These are phyloP conservation scores for Beroe ovata DNA, from an alignment of 37 sponge, comb jelly and placozoan species.

Conservation along the genomic window DNA sequence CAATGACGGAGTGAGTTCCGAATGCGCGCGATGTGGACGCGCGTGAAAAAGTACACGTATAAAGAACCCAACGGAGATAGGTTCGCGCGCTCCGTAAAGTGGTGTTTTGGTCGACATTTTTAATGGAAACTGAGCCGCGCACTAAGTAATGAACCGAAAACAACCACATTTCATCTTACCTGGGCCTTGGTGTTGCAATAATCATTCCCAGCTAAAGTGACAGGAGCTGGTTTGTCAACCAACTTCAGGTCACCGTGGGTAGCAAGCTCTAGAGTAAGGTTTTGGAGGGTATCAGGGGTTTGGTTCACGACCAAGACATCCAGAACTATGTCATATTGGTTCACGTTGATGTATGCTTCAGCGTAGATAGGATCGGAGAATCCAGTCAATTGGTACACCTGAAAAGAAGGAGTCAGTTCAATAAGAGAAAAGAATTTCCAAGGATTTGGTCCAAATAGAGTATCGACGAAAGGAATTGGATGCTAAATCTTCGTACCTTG, in stretches of 20 bases:
- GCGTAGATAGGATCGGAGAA: slow-evolving; percentile 99
- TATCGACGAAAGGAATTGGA: no score
- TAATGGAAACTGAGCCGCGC: background rate
- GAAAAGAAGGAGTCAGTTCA: no score
- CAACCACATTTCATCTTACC: no score
- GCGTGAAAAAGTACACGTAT: background rate
- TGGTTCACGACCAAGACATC: slow-evolving; percentile 98
- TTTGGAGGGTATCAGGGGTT: slow-evolving; percentile 94
- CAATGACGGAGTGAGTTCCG: no score
- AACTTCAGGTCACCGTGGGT: slow-evolving; percentile 94
- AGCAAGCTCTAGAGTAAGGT: slow-evolving; percentile 92
- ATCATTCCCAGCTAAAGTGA: slow-evolving; percentile 89
- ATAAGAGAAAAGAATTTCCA: no score
- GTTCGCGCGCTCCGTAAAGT: background rate
- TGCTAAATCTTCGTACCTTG: no score
- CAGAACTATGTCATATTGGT: slow-evolving; percentile 99
- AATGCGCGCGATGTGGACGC: background rate
- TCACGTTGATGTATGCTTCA: slow-evolving; percentile 97
- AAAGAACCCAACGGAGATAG: background rate
- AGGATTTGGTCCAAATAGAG: no score
- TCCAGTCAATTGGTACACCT: slow-evolving; percentile 98
- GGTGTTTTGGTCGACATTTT: background rate
- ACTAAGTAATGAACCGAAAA: background rate
- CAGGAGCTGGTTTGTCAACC: slow-evolving; percentile 90
- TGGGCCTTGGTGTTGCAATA: slow-evolving; percentile 93